Evolutionary conservation across 2,797 vertebrate species (phyloP), one percentile per base, ranked within the genome.

Genomic region (Falco peregrinus): DNA sequence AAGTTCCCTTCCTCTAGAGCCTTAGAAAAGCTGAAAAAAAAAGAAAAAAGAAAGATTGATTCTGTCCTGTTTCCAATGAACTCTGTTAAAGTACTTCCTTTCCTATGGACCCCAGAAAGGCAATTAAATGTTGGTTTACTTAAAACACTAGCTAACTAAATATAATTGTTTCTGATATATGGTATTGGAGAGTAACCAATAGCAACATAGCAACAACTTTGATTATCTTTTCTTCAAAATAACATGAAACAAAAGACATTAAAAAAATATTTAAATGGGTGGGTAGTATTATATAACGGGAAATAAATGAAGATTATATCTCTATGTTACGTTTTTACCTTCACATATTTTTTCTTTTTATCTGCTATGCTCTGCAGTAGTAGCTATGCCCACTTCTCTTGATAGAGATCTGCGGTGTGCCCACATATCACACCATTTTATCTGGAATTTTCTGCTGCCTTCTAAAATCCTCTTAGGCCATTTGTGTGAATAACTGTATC

Each of bases 11-110:
- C 43, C 33, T 87, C 43, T 80, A 77, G 70, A 85, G 64, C 7
- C 74, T 90, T 82, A 75, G 33, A 94, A 90, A 86, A 45, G 89
- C 28, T 83, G 39, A 95, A 93, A 41, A n/a, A 75, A 81, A 89
- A 88, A 20, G 17, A 9, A 61, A 64, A 87, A 80, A 37, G 37
- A 37, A 37, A 37, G 37, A 73, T 70, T 83, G 64, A 84, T 95
- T 63, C 41, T 48, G 73, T 75, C 45, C 51, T 8, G 1, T 85
- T 94, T 84, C 63, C 50, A 95, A 39, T 60, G 48, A 80, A 83
- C 22, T 92, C 80, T 73, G 6, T 65, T 93, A 87, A 94, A 96
- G 35, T 61, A 70, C 39, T 93, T 86, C 24, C 53, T 81, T 93
- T 97, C 74, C 61, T 76, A 28, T 41, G 70, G 92, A 95, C 24